Evolutionary conservation across 2,113 vertebrate species (phyloP).

Genomic region (Xyliphius kryptos): DNA sequence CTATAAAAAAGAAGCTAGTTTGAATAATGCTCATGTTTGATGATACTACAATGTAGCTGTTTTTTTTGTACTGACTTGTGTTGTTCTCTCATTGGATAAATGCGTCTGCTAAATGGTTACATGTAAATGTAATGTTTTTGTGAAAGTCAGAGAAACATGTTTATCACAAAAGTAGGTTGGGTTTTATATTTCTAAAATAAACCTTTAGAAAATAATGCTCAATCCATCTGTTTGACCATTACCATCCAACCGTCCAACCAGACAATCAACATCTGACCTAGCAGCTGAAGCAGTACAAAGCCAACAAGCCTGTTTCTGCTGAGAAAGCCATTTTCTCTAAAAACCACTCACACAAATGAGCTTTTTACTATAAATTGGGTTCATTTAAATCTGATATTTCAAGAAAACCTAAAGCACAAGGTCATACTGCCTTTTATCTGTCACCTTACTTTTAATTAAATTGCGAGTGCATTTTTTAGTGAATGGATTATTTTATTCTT

Average conservation of each 20-base stretch:
- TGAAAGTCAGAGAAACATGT: no score
- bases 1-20: no score
- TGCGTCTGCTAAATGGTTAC: no score
- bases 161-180: no score
- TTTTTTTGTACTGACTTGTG: no score
- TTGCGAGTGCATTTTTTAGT: neutral
- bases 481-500: neutral
- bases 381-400: neutral
- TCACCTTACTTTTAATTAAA: neutral
- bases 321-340: conserved; percentile 26
- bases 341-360: conserved; percentile 12
- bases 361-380: conserved; percentile 3
- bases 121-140: no score
- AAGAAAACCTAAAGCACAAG: neutral
- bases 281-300: conserved; percentile 4
- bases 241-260: neutral
- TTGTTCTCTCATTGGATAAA: no score
- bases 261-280: neutral
- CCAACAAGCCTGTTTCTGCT: conserved; percentile 26
- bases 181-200: no score
- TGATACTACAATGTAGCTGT: no score
- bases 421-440: neutral
- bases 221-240: no score
- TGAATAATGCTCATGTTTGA: no score
- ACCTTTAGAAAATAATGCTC: no score